phyloP scores from a whole-genome alignment of 2,888 invertebrate genomes.

The Adineta ricciae region DNA sequence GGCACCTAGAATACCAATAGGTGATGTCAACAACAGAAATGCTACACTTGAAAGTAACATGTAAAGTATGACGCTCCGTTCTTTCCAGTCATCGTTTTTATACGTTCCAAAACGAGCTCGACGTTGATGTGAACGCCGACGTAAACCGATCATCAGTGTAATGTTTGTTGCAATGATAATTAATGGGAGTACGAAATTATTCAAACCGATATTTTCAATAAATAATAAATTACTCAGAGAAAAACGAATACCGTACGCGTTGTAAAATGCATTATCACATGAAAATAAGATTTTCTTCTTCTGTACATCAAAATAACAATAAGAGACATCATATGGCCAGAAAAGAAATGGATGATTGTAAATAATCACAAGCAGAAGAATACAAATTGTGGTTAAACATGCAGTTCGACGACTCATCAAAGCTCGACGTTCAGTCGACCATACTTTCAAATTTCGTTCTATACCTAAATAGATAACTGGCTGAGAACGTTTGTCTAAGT shows the following conservation, averaged over 20 bases:
- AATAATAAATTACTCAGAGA: background rate
- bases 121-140: background rate
- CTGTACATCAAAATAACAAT: background rate
- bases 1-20: background rate
- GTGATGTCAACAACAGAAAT: background rate
- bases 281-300: background rate
- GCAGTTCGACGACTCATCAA: background rate
- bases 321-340: background rate
- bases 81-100: background rate
- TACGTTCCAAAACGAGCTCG: background rate
- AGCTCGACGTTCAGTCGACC: background rate
- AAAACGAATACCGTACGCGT: background rate
- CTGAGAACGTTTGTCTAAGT: too few relatives aligned
- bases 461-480: background rate
- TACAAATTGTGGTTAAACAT: background rate
- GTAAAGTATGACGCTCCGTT: constrained; percentile 13
- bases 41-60: background rate
- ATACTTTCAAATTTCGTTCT: background rate
- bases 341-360: constrained; percentile 15
- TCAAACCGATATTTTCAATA: constrained; percentile 19
- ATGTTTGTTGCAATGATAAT: constrained; percentile 1
- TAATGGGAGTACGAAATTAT: background rate
- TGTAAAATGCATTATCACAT: constrained; percentile 16
- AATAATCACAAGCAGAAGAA: background rate
- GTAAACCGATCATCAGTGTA: constrained; percentile 1